Conservation (phyloP, 2,888 invertebrate species). For the Celastrina argiolus region DNA sequence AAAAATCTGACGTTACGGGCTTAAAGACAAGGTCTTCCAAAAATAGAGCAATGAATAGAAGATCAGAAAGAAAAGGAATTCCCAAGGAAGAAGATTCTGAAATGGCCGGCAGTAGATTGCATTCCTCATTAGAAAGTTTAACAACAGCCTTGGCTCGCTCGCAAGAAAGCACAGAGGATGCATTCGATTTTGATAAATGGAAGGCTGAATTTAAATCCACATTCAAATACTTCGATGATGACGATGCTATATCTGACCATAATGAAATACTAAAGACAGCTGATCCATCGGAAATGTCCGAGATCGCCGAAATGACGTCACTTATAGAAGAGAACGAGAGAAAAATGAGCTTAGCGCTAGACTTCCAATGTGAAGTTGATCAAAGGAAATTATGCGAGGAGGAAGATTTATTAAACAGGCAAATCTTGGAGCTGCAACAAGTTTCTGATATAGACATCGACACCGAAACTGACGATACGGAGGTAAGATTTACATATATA, state of each 20-base stretch:
- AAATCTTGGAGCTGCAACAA: constrained; percentile 85
- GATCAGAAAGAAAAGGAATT: constrained; percentile 52
- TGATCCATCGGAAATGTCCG: constrained; percentile 71
- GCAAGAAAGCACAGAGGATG: constrained; percentile 63
- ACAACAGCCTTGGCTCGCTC: constrained; percentile 63
- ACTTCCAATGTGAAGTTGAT: constrained; percentile 84
- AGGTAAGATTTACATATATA: constrained; percentile 48
- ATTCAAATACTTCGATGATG: constrained; percentile 65
- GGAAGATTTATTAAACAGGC: constrained; percentile 85
- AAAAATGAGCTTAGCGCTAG: constrained; percentile 79
- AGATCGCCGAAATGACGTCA: constrained; percentile 73
- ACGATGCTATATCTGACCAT: constrained; percentile 61
- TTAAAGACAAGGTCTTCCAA: constrained; percentile 66
- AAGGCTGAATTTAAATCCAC: constrained; percentile 63
- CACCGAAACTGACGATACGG: constrained; percentile 89
- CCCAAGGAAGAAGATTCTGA: constrained; percentile 49
- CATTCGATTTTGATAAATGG: constrained; percentile 71
- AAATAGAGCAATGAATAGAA: constrained; percentile 54
- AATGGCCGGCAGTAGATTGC: constrained; percentile 60
- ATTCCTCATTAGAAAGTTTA: constrained; percentile 67
- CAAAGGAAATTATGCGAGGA: constrained; percentile 86
- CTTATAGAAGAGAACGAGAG: constrained; percentile 75
- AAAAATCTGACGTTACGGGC: constrained; percentile 81
- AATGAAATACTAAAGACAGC: constrained; percentile 63
- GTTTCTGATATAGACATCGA: constrained; percentile 86